phyloP scores from a whole-genome alignment of 2,888 invertebrate genomes.

The Dasysyrphus albostriatus region DNA sequence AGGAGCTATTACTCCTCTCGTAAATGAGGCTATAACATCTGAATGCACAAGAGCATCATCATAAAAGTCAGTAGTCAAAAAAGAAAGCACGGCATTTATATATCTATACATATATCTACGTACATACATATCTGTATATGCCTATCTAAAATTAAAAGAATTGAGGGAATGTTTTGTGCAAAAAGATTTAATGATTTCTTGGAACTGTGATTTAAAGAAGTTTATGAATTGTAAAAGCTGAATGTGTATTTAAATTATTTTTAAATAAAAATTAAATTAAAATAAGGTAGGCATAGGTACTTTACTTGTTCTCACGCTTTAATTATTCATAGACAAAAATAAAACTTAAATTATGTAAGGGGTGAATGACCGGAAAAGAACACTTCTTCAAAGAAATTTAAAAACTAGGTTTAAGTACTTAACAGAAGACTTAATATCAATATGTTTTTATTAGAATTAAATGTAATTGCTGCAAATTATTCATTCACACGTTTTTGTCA shows the following conservation, averaged over 20 bases:
- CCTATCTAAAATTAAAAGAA: background rate
- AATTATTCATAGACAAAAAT: background rate
- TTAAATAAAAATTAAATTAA: no score
- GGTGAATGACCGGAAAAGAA: background rate
- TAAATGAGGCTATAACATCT: background rate
- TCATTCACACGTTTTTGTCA: no score
- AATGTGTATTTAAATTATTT: no score
- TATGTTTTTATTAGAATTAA: no score
- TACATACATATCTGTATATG: no score
- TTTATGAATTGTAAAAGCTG: no score
- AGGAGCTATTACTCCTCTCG: slow-evolving; percentile 1
- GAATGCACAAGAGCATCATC: slow-evolving; percentile 1
- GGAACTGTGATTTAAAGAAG: background rate
- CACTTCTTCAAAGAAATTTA: no score
- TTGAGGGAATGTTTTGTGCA: background rate
- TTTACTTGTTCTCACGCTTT: background rate
- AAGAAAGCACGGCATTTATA: background rate
- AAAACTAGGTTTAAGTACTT: no score
- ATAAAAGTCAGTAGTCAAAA: background rate
- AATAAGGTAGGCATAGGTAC: no score
- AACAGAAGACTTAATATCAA: no score
- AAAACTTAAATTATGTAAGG: background rate
- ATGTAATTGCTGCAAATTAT: no score
- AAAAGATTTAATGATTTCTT: background rate
- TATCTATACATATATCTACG: no score